Percentiles rank a stretch among this genome's conserved stretches.
Evolutionary conservation across 2,113 vertebrate species (phyloP).

Genomic region (Grammomys dolichurus): DNA sequence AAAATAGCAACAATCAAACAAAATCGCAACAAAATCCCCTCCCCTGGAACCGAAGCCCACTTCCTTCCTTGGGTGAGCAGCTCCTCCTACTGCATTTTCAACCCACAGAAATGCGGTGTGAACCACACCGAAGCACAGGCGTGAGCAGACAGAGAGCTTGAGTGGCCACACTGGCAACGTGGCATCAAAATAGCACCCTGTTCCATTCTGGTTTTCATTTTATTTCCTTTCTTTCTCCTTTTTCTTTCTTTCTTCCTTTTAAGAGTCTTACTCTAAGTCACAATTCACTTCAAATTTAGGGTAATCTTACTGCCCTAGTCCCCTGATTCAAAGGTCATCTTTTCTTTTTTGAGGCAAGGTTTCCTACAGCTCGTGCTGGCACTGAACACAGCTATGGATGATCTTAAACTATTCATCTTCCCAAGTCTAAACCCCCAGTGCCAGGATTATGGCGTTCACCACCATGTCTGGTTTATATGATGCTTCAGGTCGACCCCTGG

Average conservation of each 20-base stretch:
- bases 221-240: background rate
- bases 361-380: background rate
- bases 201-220: background rate
- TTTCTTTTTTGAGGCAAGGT: background rate
- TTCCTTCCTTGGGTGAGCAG: background rate
- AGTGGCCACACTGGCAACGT: fast-evolving
- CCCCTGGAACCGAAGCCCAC: no score
- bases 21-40: background rate
- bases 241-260: background rate
- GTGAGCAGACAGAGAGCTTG: background rate
- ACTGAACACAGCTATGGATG: no score
- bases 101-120: background rate
- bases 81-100: background rate
- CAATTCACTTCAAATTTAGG: background rate
- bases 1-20: no score
- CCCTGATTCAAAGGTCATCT: background rate
- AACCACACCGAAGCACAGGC: background rate
- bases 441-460: background rate
- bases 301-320: background rate
- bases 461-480: background rate
- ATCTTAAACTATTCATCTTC: background rate
- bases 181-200: background rate
- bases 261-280: background rate
- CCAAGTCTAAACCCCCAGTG: background rate
- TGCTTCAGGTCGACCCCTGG: no score